Evolutionary conservation across 2,888 invertebrate species (phyloP), one percentile per base, ranked within the genome.

Genomic region (Scaptomyza caliginosa): DNA sequence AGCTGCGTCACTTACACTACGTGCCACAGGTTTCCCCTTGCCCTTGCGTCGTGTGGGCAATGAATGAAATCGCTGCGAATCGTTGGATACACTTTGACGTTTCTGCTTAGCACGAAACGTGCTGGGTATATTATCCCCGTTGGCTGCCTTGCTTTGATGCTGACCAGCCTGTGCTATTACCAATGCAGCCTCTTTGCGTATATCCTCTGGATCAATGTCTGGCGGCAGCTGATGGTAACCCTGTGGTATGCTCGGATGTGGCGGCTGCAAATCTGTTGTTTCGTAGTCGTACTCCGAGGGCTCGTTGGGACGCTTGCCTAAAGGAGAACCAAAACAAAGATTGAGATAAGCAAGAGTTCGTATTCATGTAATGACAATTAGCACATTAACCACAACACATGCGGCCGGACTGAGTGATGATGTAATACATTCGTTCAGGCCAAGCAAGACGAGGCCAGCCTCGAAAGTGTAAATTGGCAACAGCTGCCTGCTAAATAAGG

Each of bases 151-250:
- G 89, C 96, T 96, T 58, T 94, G 94, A 69, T 96, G 93, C 86
- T 94, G 94, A 75, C 94, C 94, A 0, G 94, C 96, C 90, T 96
- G 95, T 21, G 94, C 93, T 49, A 96, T 92, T 28, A 96, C 95
- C 86, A 93, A 93, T 67, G 95, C 95, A 26, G 95, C 95, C 92
- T 96, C 96, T 86, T 95, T 93, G 45, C 95, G 94, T 45, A 96
- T 93, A 88, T 95, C 94, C 87, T 94, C 93, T 88, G 95, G 94
- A 57, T 95, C 94, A 34, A 94, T 92, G 85, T 94, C 94, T 46
- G 94, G 93, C 76, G 95, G 94, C 66, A 95, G 93, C 89, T 94
- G 93, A 67, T 89, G 89, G 57, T 89, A 89, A 32, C 77, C 92
- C 74, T 92, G 92, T 40, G 32, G 75, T 79, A 67, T 77, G 76